Evolutionary conservation across 2,888 invertebrate genomes (phyloP), one percentile per base, ranked within the genome.

Genomic region (Acrocyrtus sp.): DNA sequence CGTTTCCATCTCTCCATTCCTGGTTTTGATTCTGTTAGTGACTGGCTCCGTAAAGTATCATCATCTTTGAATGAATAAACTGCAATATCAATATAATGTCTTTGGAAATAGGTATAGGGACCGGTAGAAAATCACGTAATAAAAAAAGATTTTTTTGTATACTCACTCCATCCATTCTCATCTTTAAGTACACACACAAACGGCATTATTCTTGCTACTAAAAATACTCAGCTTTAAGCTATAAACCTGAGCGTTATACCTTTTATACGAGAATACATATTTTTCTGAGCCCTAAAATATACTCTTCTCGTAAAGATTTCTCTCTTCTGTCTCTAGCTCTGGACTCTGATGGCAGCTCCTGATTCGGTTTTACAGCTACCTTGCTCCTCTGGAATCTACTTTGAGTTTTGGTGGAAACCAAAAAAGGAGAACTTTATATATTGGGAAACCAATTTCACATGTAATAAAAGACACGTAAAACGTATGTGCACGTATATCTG

Each of bases 331-430:
- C 27, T 53, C 60, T 53, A n/a, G n/a, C n/a, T n/a, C n/a, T n/a
- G n/a, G 67, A 68, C 53, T 68, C 69, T 62, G 69, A 69, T 69
- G 69, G 69, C 61, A 62, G 56, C 39, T 69, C 56, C 45, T 56
- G 69, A 69, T 69, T 69, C 34, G 34, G 12, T 63, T 69, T 69
- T 61, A 69, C 69, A 62, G 56, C 69, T 51, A 69, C 54, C 61
- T 54, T 56, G 56, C 27, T 56, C 45, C 61, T 56, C 60, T 54
- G 60, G 48, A 53, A 24, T 47, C 60, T 54, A 54, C n/a, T 48
- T 68, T 60, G 43, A 48, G 41, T 47, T 54, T 27, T 21, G 39
- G 5, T 8, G 26, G 43, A 51, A 60, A 34, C 39, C 24, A 19
- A 41, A 12, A 29, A 47, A 34, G 48, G 21, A 47, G 41, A 45